Evolutionary conservation across 2,888 invertebrate genomes (phyloP).

Genomic region (Chouioia cunea): DNA sequence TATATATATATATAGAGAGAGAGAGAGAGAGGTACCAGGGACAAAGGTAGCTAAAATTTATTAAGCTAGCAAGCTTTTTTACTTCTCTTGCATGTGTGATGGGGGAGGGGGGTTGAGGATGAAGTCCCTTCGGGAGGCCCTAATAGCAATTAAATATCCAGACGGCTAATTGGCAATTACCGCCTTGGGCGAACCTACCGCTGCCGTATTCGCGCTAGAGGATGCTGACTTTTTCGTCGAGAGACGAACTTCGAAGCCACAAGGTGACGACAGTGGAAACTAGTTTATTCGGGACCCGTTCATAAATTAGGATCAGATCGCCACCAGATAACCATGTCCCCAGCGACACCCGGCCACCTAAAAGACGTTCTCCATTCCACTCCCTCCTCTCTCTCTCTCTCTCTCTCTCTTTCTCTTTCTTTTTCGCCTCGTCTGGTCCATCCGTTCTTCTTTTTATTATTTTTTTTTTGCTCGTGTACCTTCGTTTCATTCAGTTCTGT

Average conservation of each 20-base stretch:
- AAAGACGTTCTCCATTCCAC: conserved; percentile 55
- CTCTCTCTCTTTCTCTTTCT: conserved; percentile 32
- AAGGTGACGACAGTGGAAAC: conserved; percentile 69
- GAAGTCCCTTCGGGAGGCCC: conserved; percentile 28
- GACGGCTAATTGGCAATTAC: conserved; percentile 68
- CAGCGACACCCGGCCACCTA: conserved; percentile 67
- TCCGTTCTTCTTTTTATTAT: conserved; percentile 24
- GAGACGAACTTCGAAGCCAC: conserved; percentile 16
- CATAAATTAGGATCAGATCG: conserved; percentile 69
- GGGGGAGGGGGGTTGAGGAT: conserved; percentile 20
- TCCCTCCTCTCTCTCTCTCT: conserved; percentile 39
- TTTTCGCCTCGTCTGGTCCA: conserved; percentile 38
- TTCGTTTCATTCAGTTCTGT: no score
- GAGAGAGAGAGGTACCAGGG: conserved; percentile 19
- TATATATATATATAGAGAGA: no score
- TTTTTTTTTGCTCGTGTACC: not conserved
- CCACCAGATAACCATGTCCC: conserved; percentile 67
- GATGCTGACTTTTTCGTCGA: conserved; percentile 17
- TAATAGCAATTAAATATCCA: conserved; percentile 68
- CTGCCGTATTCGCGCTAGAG: conserved; percentile 3
- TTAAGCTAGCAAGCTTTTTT: conserved; percentile 61
- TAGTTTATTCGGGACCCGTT: conserved; percentile 69
- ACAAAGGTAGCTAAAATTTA: conserved; percentile 57
- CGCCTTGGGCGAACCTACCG: conserved; percentile 51
- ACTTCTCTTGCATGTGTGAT: conserved; percentile 43